Evolutionary conservation across 2,888 invertebrate species (phyloP), one percentile per base, ranked within the genome.

Genomic region (Trachelus tabidus): DNA sequence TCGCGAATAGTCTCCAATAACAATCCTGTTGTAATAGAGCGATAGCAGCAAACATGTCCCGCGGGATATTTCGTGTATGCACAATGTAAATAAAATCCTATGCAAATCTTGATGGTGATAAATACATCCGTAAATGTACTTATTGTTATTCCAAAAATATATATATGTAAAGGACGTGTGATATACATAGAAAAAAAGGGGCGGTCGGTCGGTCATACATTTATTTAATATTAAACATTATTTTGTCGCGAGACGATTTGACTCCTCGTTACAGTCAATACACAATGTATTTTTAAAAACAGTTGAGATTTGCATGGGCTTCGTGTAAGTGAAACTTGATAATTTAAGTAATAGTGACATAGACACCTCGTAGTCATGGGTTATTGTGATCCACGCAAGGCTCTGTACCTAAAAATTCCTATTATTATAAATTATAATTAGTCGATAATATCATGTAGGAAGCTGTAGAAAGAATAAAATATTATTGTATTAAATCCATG

Each of bases 41-140:
- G 80, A 83, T 84, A 82, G 84, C 73, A 79, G 68, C 83, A 84
- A 79, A 82, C 82, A 81, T 83, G 79, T 75, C 80, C 77, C 74
- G 56, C 79, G 81, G 81, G 80, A 84, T 82, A 83, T 83, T 79
- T 83, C 81, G 82, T 89, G 86, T 87, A 85, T 87, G 84, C 87
- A 88, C 86, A 56, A 86, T 89, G 89, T 89, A 89, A 86, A 89
- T 89, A 89, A 83, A 79, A 84, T 83, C 79, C 76, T 81, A 79
- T 85, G 82, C 80, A 79, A 81, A 81, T 78, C 76, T 73, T 76
- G 34, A 68, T 23, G 68, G 68, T 34, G 56, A 74, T 79, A 73
- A 71, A 75, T 76, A 80, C 69, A 79, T 37, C 71, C 12, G 11
- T 34, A 30, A 69, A 33, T 73, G 9, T 56, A 23, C 23, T 56